These are phyloP conservation scores for Atta cephalotes DNA, from an alignment of 1,140 invertebrate species.

Conservation along the genomic window DNA sequence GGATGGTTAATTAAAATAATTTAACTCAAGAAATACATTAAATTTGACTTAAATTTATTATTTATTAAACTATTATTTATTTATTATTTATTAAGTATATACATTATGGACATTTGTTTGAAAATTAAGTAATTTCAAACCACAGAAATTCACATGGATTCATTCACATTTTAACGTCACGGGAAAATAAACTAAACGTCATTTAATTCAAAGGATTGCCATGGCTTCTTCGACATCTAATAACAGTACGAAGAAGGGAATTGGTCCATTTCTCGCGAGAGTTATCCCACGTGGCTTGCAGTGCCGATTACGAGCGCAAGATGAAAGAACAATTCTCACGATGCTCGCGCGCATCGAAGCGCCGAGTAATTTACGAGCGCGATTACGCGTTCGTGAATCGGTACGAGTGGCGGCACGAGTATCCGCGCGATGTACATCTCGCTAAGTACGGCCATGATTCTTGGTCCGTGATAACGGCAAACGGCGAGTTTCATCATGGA, in stretches of 20 bases:
- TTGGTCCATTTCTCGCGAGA: background rate
- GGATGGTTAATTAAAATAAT: no score
- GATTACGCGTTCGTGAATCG: slow-evolving; percentile 1
- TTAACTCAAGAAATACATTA: no score
- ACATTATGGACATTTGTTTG: no score
- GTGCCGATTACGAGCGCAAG: background rate
- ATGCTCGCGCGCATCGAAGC: background rate
- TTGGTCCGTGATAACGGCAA: slow-evolving; percentile 10
- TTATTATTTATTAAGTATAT: no score
- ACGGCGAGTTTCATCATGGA: background rate
- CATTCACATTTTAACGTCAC: no score
- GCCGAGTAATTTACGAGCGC: slow-evolving; percentile 26
- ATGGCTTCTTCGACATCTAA: no score
- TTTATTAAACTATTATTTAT: no score
- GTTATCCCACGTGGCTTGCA: background rate
- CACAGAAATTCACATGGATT: no score
- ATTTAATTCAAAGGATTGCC: no score
- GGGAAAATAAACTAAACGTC: no score
- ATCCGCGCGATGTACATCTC: slow-evolving; percentile 1
- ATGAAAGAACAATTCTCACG: slow-evolving; percentile 11
- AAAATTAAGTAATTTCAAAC: no score
- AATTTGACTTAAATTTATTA: no score
- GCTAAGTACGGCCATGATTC: slow-evolving; percentile 15
- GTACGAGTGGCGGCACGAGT: slow-evolving; percentile 6
- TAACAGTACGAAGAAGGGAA: background rate